Conservation (phyloP, 1,140 invertebrate species). For the Zophobas atratus region DNA sequence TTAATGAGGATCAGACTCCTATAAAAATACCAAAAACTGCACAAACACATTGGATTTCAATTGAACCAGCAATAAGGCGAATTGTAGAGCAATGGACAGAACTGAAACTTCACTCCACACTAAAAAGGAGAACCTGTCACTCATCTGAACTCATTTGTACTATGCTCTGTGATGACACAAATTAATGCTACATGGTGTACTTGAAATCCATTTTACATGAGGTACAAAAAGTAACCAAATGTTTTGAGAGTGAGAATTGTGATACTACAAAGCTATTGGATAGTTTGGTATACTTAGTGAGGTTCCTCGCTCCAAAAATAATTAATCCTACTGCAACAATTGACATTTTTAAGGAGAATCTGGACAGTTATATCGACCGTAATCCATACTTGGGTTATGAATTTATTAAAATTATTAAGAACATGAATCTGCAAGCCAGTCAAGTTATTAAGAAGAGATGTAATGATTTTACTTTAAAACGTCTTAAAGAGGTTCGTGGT, state of each 20-base stretch:
- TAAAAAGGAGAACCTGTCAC: background rate
- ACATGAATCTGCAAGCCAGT: background rate
- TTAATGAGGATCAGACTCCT: too few relatives aligned
- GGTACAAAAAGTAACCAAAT: background rate
- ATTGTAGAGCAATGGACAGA: constrained; percentile 57
- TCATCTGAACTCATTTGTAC: background rate
- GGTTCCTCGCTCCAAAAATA: background rate
- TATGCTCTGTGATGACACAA: background rate
- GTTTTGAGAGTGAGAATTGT: background rate
- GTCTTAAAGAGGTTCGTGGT: constrained; percentile 2
- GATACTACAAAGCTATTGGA: background rate
- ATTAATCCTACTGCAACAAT: background rate
- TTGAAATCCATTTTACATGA: background rate
- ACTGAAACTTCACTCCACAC: constrained; percentile 52
- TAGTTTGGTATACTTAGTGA: background rate
- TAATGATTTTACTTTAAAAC: background rate
- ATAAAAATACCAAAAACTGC: constrained; percentile 59
- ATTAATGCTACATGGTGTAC: background rate
- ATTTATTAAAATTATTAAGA: background rate
- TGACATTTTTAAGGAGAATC: background rate
- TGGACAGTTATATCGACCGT: background rate
- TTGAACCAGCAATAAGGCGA: constrained; percentile 56
- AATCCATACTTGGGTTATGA: background rate
- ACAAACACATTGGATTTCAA: constrained; percentile 63
- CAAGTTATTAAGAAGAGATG: background rate